Conservation (phyloP, 2,113 vertebrate genomes). For the Anolis carolinensis region DNA sequence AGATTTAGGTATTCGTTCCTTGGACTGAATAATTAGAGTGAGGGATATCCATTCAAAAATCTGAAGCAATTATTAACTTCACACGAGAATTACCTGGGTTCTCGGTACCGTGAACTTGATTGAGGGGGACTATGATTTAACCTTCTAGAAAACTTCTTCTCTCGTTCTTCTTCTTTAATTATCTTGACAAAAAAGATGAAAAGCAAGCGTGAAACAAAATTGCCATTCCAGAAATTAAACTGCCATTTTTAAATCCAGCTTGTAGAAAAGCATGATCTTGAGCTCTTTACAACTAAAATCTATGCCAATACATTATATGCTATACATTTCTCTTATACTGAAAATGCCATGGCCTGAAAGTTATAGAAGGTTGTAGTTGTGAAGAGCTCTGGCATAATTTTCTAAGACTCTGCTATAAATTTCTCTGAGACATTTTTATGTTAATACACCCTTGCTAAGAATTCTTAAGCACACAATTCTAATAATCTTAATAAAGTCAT, state of each 20-base stretch:
- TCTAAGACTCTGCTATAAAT: not conserved
- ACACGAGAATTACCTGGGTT: conserved; percentile 82
- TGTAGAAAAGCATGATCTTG: not conserved
- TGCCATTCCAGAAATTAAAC: not conserved
- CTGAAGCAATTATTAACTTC: not conserved
- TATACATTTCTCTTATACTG: not conserved
- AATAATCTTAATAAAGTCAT: not conserved
- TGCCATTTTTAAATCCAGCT: not conserved
- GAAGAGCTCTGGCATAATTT: too few species aligned
- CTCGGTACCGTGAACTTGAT: conserved; percentile 92
- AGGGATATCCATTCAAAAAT: not conserved
- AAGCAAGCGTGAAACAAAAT: not conserved
- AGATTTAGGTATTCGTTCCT: too few species aligned
- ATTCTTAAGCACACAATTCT: not conserved
- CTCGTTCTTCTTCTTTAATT: conserved; percentile 91
- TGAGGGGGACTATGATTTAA: conserved; percentile 93
- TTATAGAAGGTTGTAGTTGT: too few species aligned
- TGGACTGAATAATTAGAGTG: too few species aligned
- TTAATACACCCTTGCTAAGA: not conserved
- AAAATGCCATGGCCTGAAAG: not conserved
- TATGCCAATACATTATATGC: not conserved
- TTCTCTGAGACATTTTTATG: not conserved
- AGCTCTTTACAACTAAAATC: too few species aligned
- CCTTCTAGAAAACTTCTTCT: conserved; percentile 94
- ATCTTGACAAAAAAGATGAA: conserved; percentile 68